A percentile compares a stretch with the other conserved stretches of the same genome.
Evolutionary conservation across 35 echinoderm and acorn worm genomes (phyloP).

Genomic region (Diadema setosum): DNA sequence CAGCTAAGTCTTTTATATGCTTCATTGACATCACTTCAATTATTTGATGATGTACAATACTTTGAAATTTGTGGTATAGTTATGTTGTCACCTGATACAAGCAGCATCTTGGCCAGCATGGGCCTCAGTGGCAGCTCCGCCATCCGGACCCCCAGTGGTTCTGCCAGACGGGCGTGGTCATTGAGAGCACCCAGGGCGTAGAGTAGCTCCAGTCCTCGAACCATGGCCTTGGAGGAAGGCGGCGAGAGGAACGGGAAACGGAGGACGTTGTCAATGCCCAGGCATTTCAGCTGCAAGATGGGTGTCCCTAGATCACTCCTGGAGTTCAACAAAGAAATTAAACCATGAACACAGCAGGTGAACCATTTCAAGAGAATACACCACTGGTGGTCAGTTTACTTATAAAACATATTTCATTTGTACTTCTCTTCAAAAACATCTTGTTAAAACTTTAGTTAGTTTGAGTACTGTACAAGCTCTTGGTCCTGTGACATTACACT

Average conservation of each 20-base stretch:
- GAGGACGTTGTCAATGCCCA: conserved; percentile 94
- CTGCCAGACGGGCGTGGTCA: conserved; percentile 74
- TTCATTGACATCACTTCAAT: too few species aligned
- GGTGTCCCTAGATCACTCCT: conserved; percentile 83
- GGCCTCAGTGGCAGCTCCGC: conserved; percentile 93
- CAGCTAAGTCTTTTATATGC: too few species aligned
- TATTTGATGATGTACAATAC: too few species aligned
- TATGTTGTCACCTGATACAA: conserved; percentile 94
- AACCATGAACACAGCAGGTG: not conserved
- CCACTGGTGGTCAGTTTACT: too few species aligned
- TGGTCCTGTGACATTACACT: too few species aligned
- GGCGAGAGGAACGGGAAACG: conserved; percentile 93
- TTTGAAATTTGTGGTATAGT: too few species aligned
- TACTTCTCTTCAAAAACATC: too few species aligned
- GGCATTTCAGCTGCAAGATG: conserved; percentile 91
- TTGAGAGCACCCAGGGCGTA: conserved; percentile 90
- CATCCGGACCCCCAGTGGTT: conserved; percentile 90
- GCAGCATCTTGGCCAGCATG: conserved; percentile 87
- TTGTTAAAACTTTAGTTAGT: too few species aligned
- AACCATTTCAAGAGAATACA: too few species aligned
- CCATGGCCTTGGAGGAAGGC: conserved; percentile 92
- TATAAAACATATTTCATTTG: too few species aligned
- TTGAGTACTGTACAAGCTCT: too few species aligned
- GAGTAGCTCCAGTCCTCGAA: conserved; percentile 87
- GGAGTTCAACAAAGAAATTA: not conserved